Conservation (phyloP, 2,888 invertebrate species). For the Lymantria dispar region DNA sequence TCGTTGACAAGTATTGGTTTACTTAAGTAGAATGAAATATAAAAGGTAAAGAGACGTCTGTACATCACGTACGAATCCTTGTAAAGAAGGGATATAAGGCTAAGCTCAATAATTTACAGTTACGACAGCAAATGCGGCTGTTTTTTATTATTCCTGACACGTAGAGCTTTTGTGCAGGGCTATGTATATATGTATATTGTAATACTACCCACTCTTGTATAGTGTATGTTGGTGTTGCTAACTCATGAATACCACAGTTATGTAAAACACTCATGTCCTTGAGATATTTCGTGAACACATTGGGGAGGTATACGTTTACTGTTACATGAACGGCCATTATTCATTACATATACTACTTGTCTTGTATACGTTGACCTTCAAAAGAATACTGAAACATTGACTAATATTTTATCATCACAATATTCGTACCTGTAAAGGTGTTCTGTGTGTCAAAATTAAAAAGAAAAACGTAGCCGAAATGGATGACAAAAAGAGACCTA, state of each 20-base stretch:
- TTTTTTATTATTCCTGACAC: conserved; percentile 23
- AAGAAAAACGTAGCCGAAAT: too few species aligned
- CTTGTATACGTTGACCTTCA: not conserved
- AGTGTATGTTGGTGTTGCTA: conserved; percentile 1
- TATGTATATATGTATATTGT: conserved; percentile 16
- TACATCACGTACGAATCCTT: not conserved
- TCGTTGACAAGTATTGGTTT: too few species aligned
- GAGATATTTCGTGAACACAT: not conserved
- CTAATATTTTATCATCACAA: too few species aligned
- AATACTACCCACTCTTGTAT: conserved; percentile 3
- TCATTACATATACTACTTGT: not conserved
- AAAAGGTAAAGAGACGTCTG: not conserved
- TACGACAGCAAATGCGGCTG: conserved; percentile 10
- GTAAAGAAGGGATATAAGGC: conserved; percentile 15
- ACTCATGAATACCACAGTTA: conserved; percentile 4
- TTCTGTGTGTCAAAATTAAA: too few species aligned
- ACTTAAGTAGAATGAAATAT: too few species aligned
- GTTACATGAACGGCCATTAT: not conserved
- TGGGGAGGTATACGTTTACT: not conserved
- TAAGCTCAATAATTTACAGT: conserved; percentile 25
- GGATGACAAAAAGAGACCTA: too few species aligned
- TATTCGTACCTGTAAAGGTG: too few species aligned
- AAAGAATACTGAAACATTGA: too few species aligned
- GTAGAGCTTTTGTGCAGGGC: conserved; percentile 13
- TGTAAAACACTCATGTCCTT: not conserved